These are phyloP conservation scores for Polietes domitor DNA, from an alignment of 2,888 invertebrate genomes.

Conservation along the genomic window DNA sequence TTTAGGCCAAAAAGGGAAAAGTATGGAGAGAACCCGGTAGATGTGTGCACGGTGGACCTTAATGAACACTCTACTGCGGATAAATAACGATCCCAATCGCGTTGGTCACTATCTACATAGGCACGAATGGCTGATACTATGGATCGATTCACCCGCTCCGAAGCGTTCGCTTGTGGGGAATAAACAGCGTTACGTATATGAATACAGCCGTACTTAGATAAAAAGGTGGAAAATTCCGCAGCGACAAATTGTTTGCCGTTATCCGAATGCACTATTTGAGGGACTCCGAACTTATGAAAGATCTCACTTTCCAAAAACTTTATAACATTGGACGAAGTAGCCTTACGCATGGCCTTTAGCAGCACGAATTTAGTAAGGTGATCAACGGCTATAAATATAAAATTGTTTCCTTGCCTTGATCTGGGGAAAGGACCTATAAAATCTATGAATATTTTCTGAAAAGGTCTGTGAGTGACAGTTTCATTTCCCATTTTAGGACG, in stretches of 20 bases:
- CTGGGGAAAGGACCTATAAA: background rate
- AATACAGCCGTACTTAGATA: conserved; percentile 40
- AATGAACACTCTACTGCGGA: conserved; percentile 15
- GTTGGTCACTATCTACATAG: background rate
- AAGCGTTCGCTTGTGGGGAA: conserved; percentile 43
- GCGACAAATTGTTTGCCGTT: conserved; percentile 36
- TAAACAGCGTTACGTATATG: background rate
- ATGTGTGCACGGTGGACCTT: no score
- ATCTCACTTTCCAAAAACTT: background rate
- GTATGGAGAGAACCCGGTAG: background rate
- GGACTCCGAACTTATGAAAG: background rate
- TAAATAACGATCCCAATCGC: conserved; percentile 7
- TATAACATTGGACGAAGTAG: background rate
- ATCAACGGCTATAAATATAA: background rate
- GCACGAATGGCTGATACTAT: background rate
- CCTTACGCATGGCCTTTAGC: background rate
- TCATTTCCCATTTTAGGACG: background rate
- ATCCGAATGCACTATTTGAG: background rate
- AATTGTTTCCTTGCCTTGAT: background rate
- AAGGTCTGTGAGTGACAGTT: background rate
- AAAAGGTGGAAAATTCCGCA: conserved; percentile 18
- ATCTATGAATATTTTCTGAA: background rate
- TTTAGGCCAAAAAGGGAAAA: background rate
- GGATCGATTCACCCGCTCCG: conserved; percentile 31
- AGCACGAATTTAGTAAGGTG: background rate